Conservation (phyloP, 2,888 invertebrate genomes). For the Cryptocephalus primarius region DNA sequence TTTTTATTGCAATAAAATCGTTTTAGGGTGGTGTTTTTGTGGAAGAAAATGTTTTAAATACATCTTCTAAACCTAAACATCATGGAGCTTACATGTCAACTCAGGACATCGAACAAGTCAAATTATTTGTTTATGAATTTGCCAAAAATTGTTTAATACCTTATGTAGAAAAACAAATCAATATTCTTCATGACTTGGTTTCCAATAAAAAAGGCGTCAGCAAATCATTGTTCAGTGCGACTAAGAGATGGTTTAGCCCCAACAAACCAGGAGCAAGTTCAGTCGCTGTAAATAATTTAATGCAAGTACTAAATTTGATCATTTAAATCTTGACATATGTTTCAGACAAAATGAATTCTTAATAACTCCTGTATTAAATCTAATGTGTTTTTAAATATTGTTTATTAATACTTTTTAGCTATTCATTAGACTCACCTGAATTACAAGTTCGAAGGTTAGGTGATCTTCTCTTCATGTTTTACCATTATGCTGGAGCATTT, state of each 20-base stretch:
- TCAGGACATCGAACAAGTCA: conserved; percentile 76
- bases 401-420: conserved; percentile 39
- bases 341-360: too few relatives aligned
- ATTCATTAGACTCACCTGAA: conserved; percentile 77
- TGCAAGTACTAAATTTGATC: conserved; percentile 47
- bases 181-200: conserved; percentile 64
- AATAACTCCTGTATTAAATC: neutral
- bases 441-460: conserved; percentile 85
- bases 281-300: conserved; percentile 65
- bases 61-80: conserved; percentile 30
- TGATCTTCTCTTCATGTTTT: conserved; percentile 94
- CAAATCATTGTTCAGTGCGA: conserved; percentile 84
- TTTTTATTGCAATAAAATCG: neutral
- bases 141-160: conserved; percentile 77
- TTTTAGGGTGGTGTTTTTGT: conserved; percentile 19
- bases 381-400: neutral
- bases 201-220: conserved; percentile 87
- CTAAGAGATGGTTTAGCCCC: conserved; percentile 91
- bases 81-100: conserved; percentile 69
- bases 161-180: conserved; percentile 83
- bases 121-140: conserved; percentile 79
- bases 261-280: conserved; percentile 70
- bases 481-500: conserved; percentile 84
- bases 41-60: conserved; percentile 16
- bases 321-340: too few relatives aligned